These are phyloP conservation scores for Drosophila seguyi DNA, from an alignment of 1,140 invertebrate genomes.

Conservation along the genomic window DNA sequence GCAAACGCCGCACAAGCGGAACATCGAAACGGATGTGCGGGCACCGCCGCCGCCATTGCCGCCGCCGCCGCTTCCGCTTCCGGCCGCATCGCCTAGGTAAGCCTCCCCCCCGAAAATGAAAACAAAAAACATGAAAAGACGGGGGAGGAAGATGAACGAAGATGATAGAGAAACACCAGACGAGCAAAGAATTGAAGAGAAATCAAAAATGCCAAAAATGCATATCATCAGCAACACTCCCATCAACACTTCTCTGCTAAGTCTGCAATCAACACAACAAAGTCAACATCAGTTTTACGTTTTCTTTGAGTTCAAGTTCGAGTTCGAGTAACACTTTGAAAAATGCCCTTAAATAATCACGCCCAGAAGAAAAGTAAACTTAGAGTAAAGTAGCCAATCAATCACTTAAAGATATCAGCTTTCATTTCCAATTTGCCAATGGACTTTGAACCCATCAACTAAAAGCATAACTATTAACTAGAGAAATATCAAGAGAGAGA, in stretches of 20 bases:
- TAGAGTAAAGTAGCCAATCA: slow-evolving; percentile 33
- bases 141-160: slow-evolving; percentile 40
- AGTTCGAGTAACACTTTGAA: slow-evolving; percentile 29
- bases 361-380: slow-evolving; percentile 50
- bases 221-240: slow-evolving; percentile 80
- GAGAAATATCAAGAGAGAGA: slow-evolving; percentile 26
- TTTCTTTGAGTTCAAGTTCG: slow-evolving; percentile 44
- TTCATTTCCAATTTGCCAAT: slow-evolving; percentile 52
- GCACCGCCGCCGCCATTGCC: slow-evolving; percentile 73
- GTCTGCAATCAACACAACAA: slow-evolving; percentile 71
- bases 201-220: slow-evolving; percentile 49
- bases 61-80: slow-evolving; percentile 76
- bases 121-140: background rate
- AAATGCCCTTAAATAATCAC: slow-evolving; percentile 66
- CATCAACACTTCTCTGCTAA: slow-evolving; percentile 73
- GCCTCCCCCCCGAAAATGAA: slow-evolving; percentile 30
- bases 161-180: slow-evolving; percentile 25
- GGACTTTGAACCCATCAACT: slow-evolving; percentile 61
- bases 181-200: slow-evolving; percentile 64
- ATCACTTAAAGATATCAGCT: slow-evolving; percentile 22
- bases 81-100: slow-evolving; percentile 81
- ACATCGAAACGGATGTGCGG: slow-evolving; percentile 71
- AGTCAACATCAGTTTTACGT: slow-evolving; percentile 27
- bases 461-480: slow-evolving; percentile 16
- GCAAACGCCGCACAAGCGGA: slow-evolving; percentile 78